phyloP scores from a whole-genome alignment of 2,888 invertebrate genomes.

The Hypsopygia costalis region DNA sequence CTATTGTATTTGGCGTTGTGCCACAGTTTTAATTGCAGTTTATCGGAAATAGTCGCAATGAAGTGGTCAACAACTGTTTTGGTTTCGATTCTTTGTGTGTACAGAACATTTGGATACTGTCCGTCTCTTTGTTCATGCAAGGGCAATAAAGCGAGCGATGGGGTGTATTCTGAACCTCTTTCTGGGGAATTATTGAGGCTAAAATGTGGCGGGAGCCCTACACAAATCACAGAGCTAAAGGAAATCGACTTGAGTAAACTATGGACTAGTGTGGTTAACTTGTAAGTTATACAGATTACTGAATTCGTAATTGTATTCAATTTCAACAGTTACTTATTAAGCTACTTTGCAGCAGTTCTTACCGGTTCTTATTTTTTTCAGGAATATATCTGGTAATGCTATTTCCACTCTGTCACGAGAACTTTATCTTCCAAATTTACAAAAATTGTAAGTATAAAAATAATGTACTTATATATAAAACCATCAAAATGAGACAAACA shows the following conservation, averaged over 20 bases:
- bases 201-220: conserved; percentile 82
- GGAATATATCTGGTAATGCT: conserved; percentile 84
- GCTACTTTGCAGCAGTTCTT: too few species aligned
- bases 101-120: conserved; percentile 48
- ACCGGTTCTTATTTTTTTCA: conserved; percentile 51
- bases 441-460: conserved; percentile 86
- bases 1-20: conserved; percentile 71
- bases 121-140: conserved; percentile 78
- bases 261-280: conserved; percentile 81
- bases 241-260: conserved; percentile 83
- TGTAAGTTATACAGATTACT: too few species aligned
- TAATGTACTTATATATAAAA: too few species aligned
- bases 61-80: conserved; percentile 46
- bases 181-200: conserved; percentile 81
- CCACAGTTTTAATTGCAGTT: conserved; percentile 65
- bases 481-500: too few species aligned
- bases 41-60: conserved; percentile 58
- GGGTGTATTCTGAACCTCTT: conserved; percentile 69
- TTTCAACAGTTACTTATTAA: not conserved
- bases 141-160: conserved; percentile 78
- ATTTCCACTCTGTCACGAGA: conserved; percentile 81
- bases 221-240: conserved; percentile 80
- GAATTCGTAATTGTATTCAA: too few species aligned
- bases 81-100: conserved; percentile 41
- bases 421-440: conserved; percentile 82